phyloP scores from a whole-genome alignment of 2,888 invertebrate species.

The Lydus trimaculatus region DNA sequence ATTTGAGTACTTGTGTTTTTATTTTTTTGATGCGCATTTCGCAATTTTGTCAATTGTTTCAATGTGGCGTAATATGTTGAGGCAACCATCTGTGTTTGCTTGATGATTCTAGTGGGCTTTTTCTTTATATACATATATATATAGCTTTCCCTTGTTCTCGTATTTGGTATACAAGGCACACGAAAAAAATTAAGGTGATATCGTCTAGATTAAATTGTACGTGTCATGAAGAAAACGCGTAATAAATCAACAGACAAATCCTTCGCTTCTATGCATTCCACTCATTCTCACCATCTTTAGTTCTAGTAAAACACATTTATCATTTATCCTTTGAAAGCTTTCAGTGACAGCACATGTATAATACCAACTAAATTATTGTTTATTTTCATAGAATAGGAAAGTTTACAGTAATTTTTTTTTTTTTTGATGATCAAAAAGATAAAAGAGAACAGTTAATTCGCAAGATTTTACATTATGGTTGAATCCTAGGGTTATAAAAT shows the following conservation, averaged over 20 bases:
- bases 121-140: too few relatives aligned
- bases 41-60: too few relatives aligned
- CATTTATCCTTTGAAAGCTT: conserved; percentile 33
- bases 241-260: conserved; percentile 46
- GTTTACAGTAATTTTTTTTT: neutral
- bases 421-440: neutral
- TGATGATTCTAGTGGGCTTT: neutral
- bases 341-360: conserved; percentile 17
- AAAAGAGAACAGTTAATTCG: neutral
- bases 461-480: neutral
- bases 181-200: conserved; percentile 21
- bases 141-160: neutral
- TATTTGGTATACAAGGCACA: neutral
- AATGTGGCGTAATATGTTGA: too few relatives aligned
- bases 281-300: conserved; percentile 43
- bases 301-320: conserved; percentile 37
- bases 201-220: conserved; percentile 44
- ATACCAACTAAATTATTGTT: conserved; percentile 22
- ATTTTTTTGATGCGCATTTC: too few relatives aligned
- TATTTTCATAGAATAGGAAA: conserved; percentile 8
- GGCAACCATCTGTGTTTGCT: too few relatives aligned
- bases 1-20: too few relatives aligned
- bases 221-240: conserved; percentile 38
- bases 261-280: conserved; percentile 41
- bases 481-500: neutral